These are phyloP conservation scores for Bambusicola thoracicus DNA, from an alignment of 2,113 vertebrate genomes.

Conservation along the genomic window DNA sequence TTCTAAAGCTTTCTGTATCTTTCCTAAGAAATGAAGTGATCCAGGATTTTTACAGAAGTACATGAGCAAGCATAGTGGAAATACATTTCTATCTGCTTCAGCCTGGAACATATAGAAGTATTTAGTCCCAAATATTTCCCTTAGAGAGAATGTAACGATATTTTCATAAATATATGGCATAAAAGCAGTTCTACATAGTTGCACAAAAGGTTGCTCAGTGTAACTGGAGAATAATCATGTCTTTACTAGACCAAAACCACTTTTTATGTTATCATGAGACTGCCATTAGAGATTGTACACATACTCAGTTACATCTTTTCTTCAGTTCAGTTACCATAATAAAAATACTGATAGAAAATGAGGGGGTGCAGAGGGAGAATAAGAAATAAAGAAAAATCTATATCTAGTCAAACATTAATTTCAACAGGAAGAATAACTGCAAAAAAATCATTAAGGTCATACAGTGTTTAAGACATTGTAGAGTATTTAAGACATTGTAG, in stretches of 20 bases:
- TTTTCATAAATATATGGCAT: neutral
- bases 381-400: rapidly evolving
- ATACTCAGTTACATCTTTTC: neutral
- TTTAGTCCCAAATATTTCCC: neutral
- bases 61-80: neutral
- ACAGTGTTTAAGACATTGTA: neutral
- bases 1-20: neutral
- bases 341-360: neutral
- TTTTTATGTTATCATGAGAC: neutral
- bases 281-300: neutral
- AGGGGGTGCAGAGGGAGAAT: neutral
- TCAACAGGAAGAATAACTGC: neutral
- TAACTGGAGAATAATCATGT: neutral
- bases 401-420: neutral
- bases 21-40: neutral
- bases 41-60: neutral
- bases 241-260: neutral
- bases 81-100: neutral
- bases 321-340: neutral
- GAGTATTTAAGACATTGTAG: neutral
- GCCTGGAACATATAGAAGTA: neutral
- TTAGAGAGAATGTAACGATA: neutral
- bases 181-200: neutral
- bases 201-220: neutral
- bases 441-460: neutral